A percentile compares a stretch with the other conserved stretches of the same genome.
Evolutionary conservation across 1,140 invertebrate species (phyloP).

Genomic region (Drosophila gunungcola): DNA sequence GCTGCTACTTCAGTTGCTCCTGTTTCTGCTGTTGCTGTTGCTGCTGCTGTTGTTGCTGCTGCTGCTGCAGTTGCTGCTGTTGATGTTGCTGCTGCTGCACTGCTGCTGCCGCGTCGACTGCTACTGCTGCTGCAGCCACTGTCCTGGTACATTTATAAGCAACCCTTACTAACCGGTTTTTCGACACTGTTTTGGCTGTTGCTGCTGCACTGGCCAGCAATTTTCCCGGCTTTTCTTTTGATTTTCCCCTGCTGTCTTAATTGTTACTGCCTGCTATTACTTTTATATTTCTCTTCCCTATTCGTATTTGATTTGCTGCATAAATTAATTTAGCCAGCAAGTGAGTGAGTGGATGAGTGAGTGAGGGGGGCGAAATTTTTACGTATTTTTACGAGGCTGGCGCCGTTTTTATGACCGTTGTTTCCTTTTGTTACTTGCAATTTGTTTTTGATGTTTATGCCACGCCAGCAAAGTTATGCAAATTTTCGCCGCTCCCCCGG

Average conservation of each 20-base stretch:
- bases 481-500: conserved; percentile 44
- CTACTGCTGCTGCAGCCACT: conserved; percentile 84
- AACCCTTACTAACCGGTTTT: conserved; percentile 49
- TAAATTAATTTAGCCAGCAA: conserved; percentile 47
- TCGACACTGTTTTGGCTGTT: conserved; percentile 1
- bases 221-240: conserved; percentile 1
- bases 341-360: not conserved
- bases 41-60: conserved; percentile 24
- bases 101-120: conserved; percentile 75
- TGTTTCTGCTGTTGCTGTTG: conserved; percentile 38
- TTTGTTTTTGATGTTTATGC: conserved; percentile 66
- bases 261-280: conserved; percentile 34
- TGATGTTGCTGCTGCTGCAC: conserved; percentile 58
- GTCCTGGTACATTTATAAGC: conserved; percentile 84
- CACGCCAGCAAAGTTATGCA: conserved; percentile 73
- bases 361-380: conserved; percentile 20
- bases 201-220: not conserved
- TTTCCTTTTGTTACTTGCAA: conserved; percentile 63
- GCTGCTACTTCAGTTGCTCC: conserved; percentile 1
- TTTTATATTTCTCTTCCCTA: conserved; percentile 24
- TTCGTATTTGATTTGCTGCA: conserved; percentile 56
- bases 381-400: conserved; percentile 59
- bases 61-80: conserved; percentile 36
- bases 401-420: conserved; percentile 64
- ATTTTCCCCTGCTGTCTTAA: conserved; percentile 15